phyloP scores from a whole-genome alignment of 2,888 invertebrate genomes.

The Linnaemya vulpina region DNA sequence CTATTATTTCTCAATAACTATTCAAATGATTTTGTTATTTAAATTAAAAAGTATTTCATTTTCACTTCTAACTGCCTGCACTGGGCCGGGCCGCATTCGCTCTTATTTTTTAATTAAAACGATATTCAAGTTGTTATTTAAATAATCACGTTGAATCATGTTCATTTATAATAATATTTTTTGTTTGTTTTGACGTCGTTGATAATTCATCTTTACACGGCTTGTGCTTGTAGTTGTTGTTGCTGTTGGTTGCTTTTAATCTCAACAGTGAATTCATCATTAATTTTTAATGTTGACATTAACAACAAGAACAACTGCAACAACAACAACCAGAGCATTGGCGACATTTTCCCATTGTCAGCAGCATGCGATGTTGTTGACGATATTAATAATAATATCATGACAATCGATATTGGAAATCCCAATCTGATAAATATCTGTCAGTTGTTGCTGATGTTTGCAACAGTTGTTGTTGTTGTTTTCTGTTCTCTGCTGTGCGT shows the following conservation, averaged over 20 bases:
- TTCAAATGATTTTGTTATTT: not conserved
- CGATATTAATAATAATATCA: conserved; percentile 60
- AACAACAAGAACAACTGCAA: conserved; percentile 27
- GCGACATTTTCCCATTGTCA: conserved; percentile 41
- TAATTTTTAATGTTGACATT: conserved; percentile 64
- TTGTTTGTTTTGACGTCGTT: conserved; percentile 6
- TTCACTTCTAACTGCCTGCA: not conserved
- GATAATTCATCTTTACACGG: conserved; percentile 24
- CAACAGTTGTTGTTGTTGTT: conserved; percentile 44
- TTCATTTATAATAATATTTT: conserved; percentile 10
- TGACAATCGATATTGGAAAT: conserved; percentile 61
- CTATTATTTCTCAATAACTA: conserved; percentile 17
- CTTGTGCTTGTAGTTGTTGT: not conserved
- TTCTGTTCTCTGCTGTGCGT: conserved; percentile 2
- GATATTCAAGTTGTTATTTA: conserved; percentile 40
- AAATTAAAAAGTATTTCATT: conserved; percentile 8
- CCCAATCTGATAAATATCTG: conserved; percentile 63
- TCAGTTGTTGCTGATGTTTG: conserved; percentile 56
- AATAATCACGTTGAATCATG: conserved; percentile 49
- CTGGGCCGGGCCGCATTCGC: not conserved
- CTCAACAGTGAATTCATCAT: conserved; percentile 63
- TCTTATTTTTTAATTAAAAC: conserved; percentile 56
- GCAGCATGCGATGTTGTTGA: conserved; percentile 45
- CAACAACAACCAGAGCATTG: not conserved
- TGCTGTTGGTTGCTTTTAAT: conserved; percentile 47